A percentile compares a stretch with the other conserved stretches of the same genome.
phyloP scores from a whole-genome alignment of 2,797 vertebrate species.

The Prunella strophiata region DNA sequence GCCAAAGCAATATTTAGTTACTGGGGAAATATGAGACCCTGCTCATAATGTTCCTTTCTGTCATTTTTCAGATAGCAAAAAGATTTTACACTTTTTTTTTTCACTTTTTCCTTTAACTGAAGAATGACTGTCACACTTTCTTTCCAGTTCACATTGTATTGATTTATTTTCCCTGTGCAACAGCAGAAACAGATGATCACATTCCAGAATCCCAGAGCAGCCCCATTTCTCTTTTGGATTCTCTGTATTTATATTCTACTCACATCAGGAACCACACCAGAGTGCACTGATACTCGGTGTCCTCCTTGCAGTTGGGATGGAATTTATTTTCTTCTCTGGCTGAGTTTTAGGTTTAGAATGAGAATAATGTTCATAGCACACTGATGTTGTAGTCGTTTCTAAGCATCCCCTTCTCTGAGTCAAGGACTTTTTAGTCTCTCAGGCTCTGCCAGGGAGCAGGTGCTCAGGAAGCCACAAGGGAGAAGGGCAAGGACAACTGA shows the following conservation, averaged over 20 bases:
- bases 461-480: neutral
- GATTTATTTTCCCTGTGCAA: neutral
- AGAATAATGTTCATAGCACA: neutral
- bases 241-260: neutral
- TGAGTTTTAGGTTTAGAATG: neutral
- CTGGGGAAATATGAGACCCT: conserved; percentile 28
- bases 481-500: neutral
- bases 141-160: neutral
- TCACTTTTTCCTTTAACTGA: neutral
- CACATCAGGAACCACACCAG: neutral
- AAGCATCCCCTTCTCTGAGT: neutral
- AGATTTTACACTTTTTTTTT: neutral
- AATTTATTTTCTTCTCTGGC: neutral
- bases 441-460: neutral
- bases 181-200: neutral
- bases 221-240: neutral
- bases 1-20: conserved; percentile 58
- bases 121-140: neutral
- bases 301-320: neutral
- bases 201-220: neutral
- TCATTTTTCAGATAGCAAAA: neutral
- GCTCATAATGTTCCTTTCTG: conserved; percentile 1
- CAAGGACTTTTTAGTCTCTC: neutral
- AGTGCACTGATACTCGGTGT: neutral
- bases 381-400: neutral